These are phyloP conservation scores for Lapara coniferarum DNA, from an alignment of 2,888 invertebrate genomes.

Conservation along the genomic window DNA sequence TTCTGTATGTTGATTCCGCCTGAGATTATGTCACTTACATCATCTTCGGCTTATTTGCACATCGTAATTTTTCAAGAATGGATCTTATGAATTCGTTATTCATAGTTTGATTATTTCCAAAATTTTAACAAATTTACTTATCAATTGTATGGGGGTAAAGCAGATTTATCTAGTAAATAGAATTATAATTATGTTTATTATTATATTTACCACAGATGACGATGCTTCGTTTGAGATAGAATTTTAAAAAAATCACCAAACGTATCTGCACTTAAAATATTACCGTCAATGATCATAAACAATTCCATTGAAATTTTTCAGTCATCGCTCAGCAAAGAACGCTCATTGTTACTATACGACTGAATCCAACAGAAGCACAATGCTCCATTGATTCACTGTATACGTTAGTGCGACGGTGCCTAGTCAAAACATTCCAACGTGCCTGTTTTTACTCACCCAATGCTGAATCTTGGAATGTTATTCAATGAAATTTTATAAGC, in stretches of 20 bases:
- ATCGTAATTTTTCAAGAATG: too few relatives aligned
- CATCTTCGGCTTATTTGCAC: too few relatives aligned
- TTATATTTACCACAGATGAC: too few relatives aligned
- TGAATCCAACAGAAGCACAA: constrained; percentile 31
- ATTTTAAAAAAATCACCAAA: too few relatives aligned
- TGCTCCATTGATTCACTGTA: constrained; percentile 34
- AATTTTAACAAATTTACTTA: too few relatives aligned
- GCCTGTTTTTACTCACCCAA: constrained; percentile 4
- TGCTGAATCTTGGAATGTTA: background rate
- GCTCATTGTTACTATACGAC: constrained; percentile 34
- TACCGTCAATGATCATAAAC: background rate
- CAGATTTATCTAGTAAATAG: too few relatives aligned
- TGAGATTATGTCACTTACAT: too few relatives aligned
- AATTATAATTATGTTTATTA: background rate
- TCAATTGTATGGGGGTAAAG: too few relatives aligned
- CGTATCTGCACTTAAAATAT: too few relatives aligned
- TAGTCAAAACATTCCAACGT: constrained; percentile 9
- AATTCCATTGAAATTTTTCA: background rate
- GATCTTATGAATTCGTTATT: too few relatives aligned
- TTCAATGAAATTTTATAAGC: background rate
- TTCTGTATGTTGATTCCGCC: background rate
- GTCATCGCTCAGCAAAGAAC: constrained; percentile 13
- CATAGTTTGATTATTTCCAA: too few relatives aligned
- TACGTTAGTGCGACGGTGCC: background rate
- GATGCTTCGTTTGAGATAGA: too few relatives aligned